Conservation (phyloP, 2,888 invertebrate species). For the Agonum fuliginosum region DNA sequence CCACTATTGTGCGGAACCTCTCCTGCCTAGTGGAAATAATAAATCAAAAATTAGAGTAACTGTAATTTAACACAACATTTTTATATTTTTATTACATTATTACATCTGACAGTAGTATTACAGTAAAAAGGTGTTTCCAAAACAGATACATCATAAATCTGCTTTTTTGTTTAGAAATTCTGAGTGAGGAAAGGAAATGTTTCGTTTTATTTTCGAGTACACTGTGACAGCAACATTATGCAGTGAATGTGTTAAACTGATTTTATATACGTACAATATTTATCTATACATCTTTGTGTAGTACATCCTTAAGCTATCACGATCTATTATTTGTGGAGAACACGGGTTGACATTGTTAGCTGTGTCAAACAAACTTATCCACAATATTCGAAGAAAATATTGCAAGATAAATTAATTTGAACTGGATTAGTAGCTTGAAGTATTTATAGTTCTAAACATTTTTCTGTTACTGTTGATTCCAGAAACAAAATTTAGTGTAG, state of each 20-base stretch:
- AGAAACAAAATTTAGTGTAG: not conserved
- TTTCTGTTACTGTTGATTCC: conserved; percentile 1
- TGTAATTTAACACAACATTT: conserved; percentile 69
- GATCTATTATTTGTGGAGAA: conserved; percentile 37
- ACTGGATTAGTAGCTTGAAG: not conserved
- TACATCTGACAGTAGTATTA: conserved; percentile 70
- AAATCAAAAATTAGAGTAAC: not conserved
- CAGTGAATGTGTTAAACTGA: conserved; percentile 47
- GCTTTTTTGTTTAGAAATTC: conserved; percentile 36
- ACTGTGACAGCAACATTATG: conserved; percentile 55
- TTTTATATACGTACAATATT: conserved; percentile 54
- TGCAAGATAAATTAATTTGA: conserved; percentile 10
- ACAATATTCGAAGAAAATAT: not conserved
- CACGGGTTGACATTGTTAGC: conserved; percentile 24
- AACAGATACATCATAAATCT: conserved; percentile 67
- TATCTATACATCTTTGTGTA: conserved; percentile 54
- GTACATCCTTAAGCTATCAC: conserved; percentile 19
- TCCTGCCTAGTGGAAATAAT: no score
- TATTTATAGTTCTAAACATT: conserved; percentile 10
- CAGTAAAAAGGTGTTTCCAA: conserved; percentile 71
- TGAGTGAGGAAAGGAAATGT: conserved; percentile 47
- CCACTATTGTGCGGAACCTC: not conserved
- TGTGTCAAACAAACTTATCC: not conserved
- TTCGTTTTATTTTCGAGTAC: conserved; percentile 44
- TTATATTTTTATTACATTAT: conserved; percentile 66